Conservation (phyloP, 2,797 vertebrate genomes). For the Ceyx erithaca region DNA sequence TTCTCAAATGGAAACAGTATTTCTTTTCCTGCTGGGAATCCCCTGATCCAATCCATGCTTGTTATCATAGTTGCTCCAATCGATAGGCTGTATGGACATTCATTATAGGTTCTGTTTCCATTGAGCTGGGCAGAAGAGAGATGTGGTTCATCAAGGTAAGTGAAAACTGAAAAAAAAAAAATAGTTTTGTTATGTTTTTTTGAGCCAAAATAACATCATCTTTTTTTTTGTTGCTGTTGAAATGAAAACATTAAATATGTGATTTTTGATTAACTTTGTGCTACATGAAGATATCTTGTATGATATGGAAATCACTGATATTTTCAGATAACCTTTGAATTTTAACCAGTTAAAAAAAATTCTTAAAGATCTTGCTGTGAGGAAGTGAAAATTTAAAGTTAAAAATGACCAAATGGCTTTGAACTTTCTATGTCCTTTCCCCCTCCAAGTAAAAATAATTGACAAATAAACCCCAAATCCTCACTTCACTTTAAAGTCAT, state of each 20-base stretch:
- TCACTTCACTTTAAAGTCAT: background rate
- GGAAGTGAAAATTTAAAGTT: background rate
- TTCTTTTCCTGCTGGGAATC: background rate
- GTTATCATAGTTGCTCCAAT: background rate
- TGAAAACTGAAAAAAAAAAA: background rate
- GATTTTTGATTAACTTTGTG: background rate
- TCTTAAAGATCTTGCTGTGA: background rate
- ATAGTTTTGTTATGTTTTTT: background rate
- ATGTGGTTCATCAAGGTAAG: background rate
- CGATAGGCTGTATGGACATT: background rate
- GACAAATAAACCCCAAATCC: background rate
- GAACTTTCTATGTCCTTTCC: background rate
- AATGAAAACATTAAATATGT: background rate
- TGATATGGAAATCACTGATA: background rate
- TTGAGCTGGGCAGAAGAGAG: background rate
- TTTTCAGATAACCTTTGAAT: background rate
- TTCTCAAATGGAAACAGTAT: background rate
- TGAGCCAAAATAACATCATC: background rate
- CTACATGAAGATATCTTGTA: background rate
- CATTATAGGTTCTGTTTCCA: background rate
- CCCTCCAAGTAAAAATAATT: background rate
- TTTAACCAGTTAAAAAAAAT: background rate
- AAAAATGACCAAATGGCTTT: background rate
- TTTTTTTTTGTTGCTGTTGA: background rate
- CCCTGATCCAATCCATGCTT: background rate